These are phyloP conservation scores for Diarsia brunnea DNA, from an alignment of 2,888 invertebrate species.

Conservation along the genomic window DNA sequence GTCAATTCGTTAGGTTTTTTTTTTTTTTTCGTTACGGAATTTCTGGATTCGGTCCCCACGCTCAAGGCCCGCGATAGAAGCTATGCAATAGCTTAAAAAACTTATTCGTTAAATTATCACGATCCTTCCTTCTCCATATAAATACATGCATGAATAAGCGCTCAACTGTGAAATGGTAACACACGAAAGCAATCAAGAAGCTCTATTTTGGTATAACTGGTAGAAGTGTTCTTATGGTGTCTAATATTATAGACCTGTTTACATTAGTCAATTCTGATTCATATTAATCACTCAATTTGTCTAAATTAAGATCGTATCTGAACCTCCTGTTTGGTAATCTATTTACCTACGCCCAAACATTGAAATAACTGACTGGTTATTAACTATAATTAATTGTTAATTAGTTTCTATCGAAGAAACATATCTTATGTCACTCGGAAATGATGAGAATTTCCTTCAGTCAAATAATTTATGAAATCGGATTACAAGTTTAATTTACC, in stretches of 20 bases:
- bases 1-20: too few species aligned
- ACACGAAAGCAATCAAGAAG: background rate
- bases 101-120: too few species aligned
- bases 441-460: background rate
- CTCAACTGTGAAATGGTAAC: background rate
- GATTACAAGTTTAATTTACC: background rate
- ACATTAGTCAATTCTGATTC: background rate
- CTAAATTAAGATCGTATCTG: slow-evolving; percentile 37
- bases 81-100: too few species aligned
- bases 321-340: slow-evolving; percentile 12
- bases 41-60: too few species aligned
- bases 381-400: background rate
- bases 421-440: background rate
- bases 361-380: background rate
- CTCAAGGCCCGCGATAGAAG: too few species aligned
- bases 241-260: slow-evolving; percentile 21
- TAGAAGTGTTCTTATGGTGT: background rate
- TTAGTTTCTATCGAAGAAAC: background rate
- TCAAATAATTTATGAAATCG: background rate
- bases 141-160: slow-evolving; percentile 6
- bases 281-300: slow-evolving; percentile 42
- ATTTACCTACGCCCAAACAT: slow-evolving; percentile 2
- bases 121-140: background rate
- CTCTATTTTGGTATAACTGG: slow-evolving; percentile 10
- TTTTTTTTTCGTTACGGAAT: too few species aligned